Percentiles rank a stretch among this genome's conserved stretches.
Conservation (phyloP, 2,888 invertebrate species). For the Torymus tubicola region DNA sequence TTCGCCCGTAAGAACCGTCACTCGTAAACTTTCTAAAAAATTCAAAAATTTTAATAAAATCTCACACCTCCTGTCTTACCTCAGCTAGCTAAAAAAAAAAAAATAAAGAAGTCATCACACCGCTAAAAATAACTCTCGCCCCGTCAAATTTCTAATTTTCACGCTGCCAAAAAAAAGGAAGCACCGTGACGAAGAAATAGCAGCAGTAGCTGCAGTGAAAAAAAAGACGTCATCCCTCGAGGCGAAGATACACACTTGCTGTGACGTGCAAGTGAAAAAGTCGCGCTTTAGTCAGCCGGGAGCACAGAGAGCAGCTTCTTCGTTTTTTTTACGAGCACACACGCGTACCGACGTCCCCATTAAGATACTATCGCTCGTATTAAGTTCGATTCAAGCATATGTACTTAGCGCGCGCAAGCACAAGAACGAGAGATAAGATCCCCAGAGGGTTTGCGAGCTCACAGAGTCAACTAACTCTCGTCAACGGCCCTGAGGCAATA, state of each 20-base stretch:
- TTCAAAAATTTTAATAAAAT: too few species aligned
- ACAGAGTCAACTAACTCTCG: slow-evolving; percentile 8
- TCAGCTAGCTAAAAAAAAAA: background rate
- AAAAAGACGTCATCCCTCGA: background rate
- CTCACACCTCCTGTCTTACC: too few species aligned
- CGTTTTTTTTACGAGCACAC: slow-evolving; percentile 10
- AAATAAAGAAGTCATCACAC: too few species aligned
- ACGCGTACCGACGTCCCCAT: slow-evolving; percentile 23
- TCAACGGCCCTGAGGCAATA: slow-evolving; percentile 27
- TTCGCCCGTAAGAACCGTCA: too few species aligned
- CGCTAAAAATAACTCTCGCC: too few species aligned
- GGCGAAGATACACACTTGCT: background rate
- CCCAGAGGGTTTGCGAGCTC: background rate
- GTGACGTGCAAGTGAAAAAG: slow-evolving; percentile 37
- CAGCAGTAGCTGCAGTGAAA: background rate
- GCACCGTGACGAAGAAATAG: background rate
- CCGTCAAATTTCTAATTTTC: too few species aligned
- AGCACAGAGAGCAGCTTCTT: background rate
- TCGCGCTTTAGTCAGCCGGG: slow-evolving; percentile 31
- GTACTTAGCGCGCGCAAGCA: slow-evolving; percentile 65
- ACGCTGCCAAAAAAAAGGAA: background rate
- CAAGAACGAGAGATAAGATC: too few species aligned
- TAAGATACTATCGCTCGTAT: slow-evolving; percentile 69
- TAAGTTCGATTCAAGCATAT: slow-evolving; percentile 71
- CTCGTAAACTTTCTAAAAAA: too few species aligned